phyloP scores from a whole-genome alignment of 2,888 invertebrate genomes.

The Troglohyphantes excavatus region DNA sequence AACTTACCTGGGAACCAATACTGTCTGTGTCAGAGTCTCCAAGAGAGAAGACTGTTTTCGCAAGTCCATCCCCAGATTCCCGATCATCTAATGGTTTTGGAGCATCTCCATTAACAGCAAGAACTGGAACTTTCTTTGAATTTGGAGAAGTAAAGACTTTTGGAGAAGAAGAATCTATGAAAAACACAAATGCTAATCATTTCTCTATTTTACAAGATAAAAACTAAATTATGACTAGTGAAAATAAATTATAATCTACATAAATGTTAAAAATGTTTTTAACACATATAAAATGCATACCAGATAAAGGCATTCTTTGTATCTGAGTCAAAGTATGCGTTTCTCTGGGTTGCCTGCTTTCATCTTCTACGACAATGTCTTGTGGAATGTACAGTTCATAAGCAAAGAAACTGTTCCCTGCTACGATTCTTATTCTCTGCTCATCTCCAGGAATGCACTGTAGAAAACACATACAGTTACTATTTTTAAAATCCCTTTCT shows the following conservation, averaged over 20 bases:
- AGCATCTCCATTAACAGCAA: slow-evolving; percentile 71
- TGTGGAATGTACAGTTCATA: slow-evolving; percentile 86
- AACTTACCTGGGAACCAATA: slow-evolving; percentile 59
- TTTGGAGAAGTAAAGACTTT: slow-evolving; percentile 53
- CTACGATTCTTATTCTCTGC: slow-evolving; percentile 83
- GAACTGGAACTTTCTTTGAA: slow-evolving; percentile 54
- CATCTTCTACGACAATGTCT: slow-evolving; percentile 81
- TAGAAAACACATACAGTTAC: too few relatives aligned
- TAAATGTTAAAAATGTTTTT: not conserved
- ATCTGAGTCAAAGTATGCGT: slow-evolving; percentile 82
- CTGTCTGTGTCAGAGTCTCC: slow-evolving; percentile 75
- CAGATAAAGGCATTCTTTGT: slow-evolving; percentile 81
- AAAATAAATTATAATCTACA: not conserved
- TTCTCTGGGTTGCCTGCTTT: slow-evolving; percentile 81
- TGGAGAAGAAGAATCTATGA: slow-evolving; percentile 53
- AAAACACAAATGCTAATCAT: not conserved
- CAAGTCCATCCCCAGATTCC: slow-evolving; percentile 51
- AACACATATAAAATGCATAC: slow-evolving; percentile 34
- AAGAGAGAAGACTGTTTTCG: slow-evolving; percentile 63
- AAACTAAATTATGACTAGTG: not conserved
- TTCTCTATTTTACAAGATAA: not conserved
- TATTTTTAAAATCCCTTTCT: too few relatives aligned
- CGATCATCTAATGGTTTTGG: slow-evolving; percentile 43
- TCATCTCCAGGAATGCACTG: slow-evolving; percentile 84
- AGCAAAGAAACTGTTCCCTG: slow-evolving; percentile 85